Evolutionary conservation across 1,140 invertebrate species (phyloP).

Genomic region (Drosophila equinoxialis): DNA sequence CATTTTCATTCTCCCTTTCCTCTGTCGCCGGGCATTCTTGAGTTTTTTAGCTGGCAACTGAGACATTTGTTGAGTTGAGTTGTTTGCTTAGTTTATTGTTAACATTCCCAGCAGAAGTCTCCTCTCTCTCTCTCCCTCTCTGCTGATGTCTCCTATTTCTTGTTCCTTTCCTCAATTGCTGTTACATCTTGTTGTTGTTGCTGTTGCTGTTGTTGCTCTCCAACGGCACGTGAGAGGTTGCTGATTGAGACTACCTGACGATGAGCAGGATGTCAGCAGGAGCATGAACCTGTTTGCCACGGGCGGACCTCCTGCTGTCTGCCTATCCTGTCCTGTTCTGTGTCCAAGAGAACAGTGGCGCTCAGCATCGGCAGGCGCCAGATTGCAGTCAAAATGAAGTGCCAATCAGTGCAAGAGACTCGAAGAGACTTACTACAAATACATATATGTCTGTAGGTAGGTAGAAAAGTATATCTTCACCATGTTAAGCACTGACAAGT

Average conservation of each 20-base stretch:
- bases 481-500: slow-evolving; percentile 4
- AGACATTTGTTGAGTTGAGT: slow-evolving; percentile 27
- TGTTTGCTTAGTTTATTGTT: slow-evolving; percentile 59
- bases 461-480: no score
- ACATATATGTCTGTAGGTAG: no score
- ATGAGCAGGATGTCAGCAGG: slow-evolving; percentile 14
- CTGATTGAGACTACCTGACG: slow-evolving; percentile 54
- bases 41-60: slow-evolving; percentile 23
- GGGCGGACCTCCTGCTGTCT: neutral
- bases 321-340: neutral
- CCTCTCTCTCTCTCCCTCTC: neutral
- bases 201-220: neutral
- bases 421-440: neutral
- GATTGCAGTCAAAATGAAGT: slow-evolving; percentile 51
- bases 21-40: slow-evolving; percentile 1
- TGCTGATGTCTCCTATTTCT: no score
- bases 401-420: slow-evolving; percentile 44
- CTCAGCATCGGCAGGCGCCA: slow-evolving; percentile 19
- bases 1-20: neutral
- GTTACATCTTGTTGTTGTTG: no score
- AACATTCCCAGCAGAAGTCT: slow-evolving; percentile 24
- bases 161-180: neutral
- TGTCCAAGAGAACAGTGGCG: slow-evolving; percentile 6
- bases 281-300: neutral
- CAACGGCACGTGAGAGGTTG: slow-evolving; percentile 40